Base-by-base conservation (phyloP, 2,113 vertebrate species). In the Ranitomeya variabilis region DNA sequence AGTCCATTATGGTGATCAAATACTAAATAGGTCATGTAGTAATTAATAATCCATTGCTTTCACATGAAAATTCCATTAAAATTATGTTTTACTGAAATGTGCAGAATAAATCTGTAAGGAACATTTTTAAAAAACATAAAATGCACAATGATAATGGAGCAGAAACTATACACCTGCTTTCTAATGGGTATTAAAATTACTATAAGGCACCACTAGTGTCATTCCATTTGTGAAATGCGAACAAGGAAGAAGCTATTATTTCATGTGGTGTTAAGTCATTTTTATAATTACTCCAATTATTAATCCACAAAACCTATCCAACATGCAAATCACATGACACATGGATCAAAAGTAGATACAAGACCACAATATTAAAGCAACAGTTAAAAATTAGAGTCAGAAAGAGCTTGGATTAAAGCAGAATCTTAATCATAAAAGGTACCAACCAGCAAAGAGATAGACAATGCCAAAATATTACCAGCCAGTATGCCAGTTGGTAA, bases 21-120 rank as follows among this genome's bases (percentile, higher is more conserved):
- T n/a, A 83, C 81, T 83, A 83, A 83, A 67, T 83, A 69, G 81
- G 81, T 83, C 81, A 83, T 69, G 81, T 69, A 66, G 81, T 83
- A 83, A 69, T 83, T 83, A 83, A 83, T 83, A 83, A 83, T 83
- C 81, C 81, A 83, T 83, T 69, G 31, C 81, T 54, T 51, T 23
- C 81, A 54, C 81, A 83, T 83, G 81, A 83, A 83, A 67, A 83
- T 52, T 83, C 81, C 81, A 83, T 83, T 83, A 83, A 83, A 83
- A 83, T 54, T 12, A 83, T 83, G 60, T 83, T 83, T 83, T 83
- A 83, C 69, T 83, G 54, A 83, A 83, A n/a, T 66, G 37, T 83
- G 37, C 45, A 15, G 64, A 67, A 83, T 83, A 67, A 83, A 83
- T 83, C 81, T 45, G 62, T 83, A 83, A 83, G 67, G 81, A 52